phyloP scores from a whole-genome alignment of 2,797 vertebrate species.

The Notolepis coatsorum region DNA sequence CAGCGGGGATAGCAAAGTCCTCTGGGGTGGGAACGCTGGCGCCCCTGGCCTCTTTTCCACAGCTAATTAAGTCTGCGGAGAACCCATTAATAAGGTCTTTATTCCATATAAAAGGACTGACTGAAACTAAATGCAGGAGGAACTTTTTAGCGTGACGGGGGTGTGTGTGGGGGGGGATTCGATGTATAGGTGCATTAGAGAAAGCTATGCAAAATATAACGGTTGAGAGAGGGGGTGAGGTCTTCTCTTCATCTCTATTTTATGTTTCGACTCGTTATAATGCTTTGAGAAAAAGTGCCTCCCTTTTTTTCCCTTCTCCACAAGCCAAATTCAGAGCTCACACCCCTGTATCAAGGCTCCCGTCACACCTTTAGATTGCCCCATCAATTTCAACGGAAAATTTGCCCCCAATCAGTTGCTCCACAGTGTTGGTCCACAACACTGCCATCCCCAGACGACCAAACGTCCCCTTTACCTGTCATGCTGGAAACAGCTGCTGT shows the following conservation, averaged over 20 bases:
- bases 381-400: slow-evolving; percentile 35
- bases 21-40: slow-evolving; percentile 69
- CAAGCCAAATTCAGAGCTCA: slow-evolving; percentile 15
- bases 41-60: slow-evolving; percentile 80
- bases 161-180: slow-evolving; percentile 39
- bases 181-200: slow-evolving; percentile 55
- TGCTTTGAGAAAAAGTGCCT: neutral
- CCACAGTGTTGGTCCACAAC: slow-evolving; percentile 28
- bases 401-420: slow-evolving; percentile 32
- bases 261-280: slow-evolving; percentile 3
- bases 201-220: slow-evolving; percentile 18
- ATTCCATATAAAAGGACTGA: slow-evolving; percentile 55
- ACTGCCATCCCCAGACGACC: slow-evolving; percentile 68
- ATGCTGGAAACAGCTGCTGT: slow-evolving; percentile 80
- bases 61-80: slow-evolving; percentile 82
- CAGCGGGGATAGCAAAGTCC: slow-evolving; percentile 80
- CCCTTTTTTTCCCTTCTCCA: neutral
- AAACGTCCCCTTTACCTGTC: slow-evolving; percentile 77
- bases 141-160: slow-evolving; percentile 50
- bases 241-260: slow-evolving; percentile 10
- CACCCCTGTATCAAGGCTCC: slow-evolving; percentile 26
- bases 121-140: slow-evolving; percentile 54
- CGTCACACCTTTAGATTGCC: slow-evolving; percentile 21
- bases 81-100: slow-evolving; percentile 79
- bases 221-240: slow-evolving; percentile 42